Percentiles rank a stretch among this genome's conserved stretches.
These are phyloP conservation scores for Chirona hameri DNA, from an alignment of 2,888 invertebrate genomes.

Conservation along the genomic window DNA sequence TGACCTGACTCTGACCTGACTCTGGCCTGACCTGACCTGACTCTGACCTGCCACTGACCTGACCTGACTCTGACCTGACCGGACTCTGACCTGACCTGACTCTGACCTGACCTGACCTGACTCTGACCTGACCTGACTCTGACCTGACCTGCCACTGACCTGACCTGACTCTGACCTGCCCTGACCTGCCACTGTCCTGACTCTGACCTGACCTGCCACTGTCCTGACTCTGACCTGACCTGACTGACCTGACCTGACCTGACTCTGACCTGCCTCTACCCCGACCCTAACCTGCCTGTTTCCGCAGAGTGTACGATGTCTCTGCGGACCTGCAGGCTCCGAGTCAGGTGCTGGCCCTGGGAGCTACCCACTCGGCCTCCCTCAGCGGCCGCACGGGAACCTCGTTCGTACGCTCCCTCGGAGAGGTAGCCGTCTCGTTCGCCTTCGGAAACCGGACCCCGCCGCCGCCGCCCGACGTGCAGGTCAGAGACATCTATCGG, in stretches of 20 bases:
- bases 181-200: too few relatives aligned
- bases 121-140: too few relatives aligned
- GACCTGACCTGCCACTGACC: not conserved
- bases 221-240: too few relatives aligned
- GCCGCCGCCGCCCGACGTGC: slow-evolving; percentile 39
- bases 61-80: too few relatives aligned
- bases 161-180: too few relatives aligned
- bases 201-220: too few relatives aligned
- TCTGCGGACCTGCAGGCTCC: slow-evolving; percentile 10
- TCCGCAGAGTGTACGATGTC: slow-evolving; percentile 4
- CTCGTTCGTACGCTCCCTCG: slow-evolving; percentile 52
- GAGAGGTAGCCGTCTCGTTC: slow-evolving; percentile 84
- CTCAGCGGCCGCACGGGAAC: not conserved
- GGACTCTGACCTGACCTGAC: too few relatives aligned
- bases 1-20: too few relatives aligned
- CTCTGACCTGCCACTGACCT: too few relatives aligned
- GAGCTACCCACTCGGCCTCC: slow-evolving; percentile 5
- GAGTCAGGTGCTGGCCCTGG: not conserved
- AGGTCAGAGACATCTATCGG: not conserved
- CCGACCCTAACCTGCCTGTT: not conserved
- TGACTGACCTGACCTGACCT: too few relatives aligned
- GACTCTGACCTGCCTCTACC: not conserved
- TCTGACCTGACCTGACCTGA: too few relatives aligned
- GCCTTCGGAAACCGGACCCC: slow-evolving; percentile 61
- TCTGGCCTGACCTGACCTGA: too few relatives aligned